phyloP scores from a whole-genome alignment of 1,140 invertebrate genomes.

The Schlechtendalia chinensis region DNA sequence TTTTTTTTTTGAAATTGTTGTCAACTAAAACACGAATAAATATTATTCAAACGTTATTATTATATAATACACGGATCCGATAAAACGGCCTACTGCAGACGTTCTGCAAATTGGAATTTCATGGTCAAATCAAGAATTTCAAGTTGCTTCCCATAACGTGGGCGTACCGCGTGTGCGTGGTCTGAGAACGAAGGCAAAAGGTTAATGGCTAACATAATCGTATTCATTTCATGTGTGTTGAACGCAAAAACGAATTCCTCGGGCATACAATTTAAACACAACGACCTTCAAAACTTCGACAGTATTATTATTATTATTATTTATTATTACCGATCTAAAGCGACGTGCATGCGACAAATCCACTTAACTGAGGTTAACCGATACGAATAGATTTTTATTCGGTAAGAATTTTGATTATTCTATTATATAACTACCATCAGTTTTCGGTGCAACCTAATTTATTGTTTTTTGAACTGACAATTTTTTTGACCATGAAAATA shows the following conservation, averaged over 20 bases:
- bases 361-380: not conserved
- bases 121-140: constrained; percentile 12
- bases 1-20: too few species aligned
- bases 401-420: not conserved
- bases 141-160: constrained; percentile 16
- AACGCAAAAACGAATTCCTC: constrained; percentile 8
- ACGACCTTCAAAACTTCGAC: not conserved
- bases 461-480: not conserved
- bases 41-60: not conserved
- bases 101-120: not conserved
- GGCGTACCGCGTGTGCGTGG: not conserved
- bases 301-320: not conserved
- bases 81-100: not conserved
- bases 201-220: not conserved
- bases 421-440: not conserved
- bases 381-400: not conserved
- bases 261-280: not conserved
- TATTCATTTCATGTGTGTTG: not conserved
- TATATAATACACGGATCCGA: not conserved
- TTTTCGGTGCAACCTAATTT: not conserved
- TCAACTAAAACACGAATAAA: not conserved
- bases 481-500: not conserved
- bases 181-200: not conserved
- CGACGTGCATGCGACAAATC: not conserved
- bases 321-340: not conserved